phyloP scores from a whole-genome alignment of 1,140 invertebrate species.

The Aphidius gifuensis region DNA sequence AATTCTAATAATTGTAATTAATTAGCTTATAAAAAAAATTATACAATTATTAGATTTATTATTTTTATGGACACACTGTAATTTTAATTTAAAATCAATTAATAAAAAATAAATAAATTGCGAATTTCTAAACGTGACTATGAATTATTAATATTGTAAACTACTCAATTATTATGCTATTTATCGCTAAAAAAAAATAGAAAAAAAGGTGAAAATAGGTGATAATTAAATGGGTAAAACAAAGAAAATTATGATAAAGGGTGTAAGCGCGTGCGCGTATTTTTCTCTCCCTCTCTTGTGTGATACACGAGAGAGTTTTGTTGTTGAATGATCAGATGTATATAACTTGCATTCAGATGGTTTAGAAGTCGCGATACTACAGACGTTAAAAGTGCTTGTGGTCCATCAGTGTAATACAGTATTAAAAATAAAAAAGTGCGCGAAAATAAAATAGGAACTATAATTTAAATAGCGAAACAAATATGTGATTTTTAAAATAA shows the following conservation, averaged over 20 bases:
- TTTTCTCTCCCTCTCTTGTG: conserved; percentile 15
- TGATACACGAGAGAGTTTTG: background rate
- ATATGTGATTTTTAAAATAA: too few species aligned
- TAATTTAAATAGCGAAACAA: too few species aligned
- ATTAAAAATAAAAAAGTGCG: background rate
- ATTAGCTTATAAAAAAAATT: too few species aligned
- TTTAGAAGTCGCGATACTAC: conserved; percentile 11
- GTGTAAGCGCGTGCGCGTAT: conserved; percentile 18
- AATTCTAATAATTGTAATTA: too few species aligned
- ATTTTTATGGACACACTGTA: too few species aligned
- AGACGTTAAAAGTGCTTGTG: background rate
- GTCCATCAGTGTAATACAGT: too few species aligned
- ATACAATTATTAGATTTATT: too few species aligned
- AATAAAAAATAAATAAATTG: too few species aligned
- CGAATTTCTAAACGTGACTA: too few species aligned
- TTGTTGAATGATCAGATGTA: background rate
- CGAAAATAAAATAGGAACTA: background rate
- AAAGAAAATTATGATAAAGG: background rate
- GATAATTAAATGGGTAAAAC: background rate
- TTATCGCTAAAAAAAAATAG: too few species aligned
- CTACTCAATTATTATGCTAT: background rate
- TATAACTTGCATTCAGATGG: background rate
- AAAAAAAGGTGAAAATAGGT: background rate
- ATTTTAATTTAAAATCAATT: too few species aligned
- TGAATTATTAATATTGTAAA: too few species aligned